Base-by-base conservation (phyloP, 2,797 vertebrate species). In the Acomys russatus region DNA sequence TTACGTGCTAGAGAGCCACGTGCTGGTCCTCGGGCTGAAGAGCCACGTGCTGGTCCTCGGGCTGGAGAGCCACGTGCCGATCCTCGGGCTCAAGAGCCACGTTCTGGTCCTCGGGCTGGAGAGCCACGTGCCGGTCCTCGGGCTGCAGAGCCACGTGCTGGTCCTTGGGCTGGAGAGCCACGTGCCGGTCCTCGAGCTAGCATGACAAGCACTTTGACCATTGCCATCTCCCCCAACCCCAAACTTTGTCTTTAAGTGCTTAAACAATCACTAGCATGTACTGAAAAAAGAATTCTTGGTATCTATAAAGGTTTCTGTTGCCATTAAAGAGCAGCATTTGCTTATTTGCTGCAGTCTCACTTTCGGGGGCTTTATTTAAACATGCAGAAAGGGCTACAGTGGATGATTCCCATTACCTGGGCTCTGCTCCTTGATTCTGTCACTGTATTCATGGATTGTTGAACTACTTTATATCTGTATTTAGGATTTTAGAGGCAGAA, bases 181-280 rank as follows among this genome's bases (percentile, higher is more conserved):
- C 44, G 30, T 30, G 44, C 61, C 30, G 61, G 61, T 64, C 28
- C 61, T 64, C 25, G 30, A 7, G 28, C 38, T 66, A 33, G 5
- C 38, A 49, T 49, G 59, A 15, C 25, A 66, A 66, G 61, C 17
- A 22, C 63, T 51, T 59, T 35, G 8, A 22, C 14, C 56, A 28
- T 10, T 66, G 38, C 35, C 25, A 10, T 82, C 11, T 30, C 56
- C 14, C 35, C 35, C 14, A 85, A 2, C 6, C 63, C 38, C 59
- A 51, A 33, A 11, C 25, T 84, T 33, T 49, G 71, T 56, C 78
- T 71, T 9, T 17, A 71, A 68, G 78, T 61, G 12, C 88, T 35
- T 77, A 77, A 90, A 15, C 61, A 88, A 73, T 59, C 49, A 61
- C 33, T 64, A 49, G 38, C 68, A 95, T 80, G 63, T 91, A 71